These are phyloP conservation scores for Tupaia tana DNA, from an alignment of 2,113 vertebrate species.

Conservation along the genomic window DNA sequence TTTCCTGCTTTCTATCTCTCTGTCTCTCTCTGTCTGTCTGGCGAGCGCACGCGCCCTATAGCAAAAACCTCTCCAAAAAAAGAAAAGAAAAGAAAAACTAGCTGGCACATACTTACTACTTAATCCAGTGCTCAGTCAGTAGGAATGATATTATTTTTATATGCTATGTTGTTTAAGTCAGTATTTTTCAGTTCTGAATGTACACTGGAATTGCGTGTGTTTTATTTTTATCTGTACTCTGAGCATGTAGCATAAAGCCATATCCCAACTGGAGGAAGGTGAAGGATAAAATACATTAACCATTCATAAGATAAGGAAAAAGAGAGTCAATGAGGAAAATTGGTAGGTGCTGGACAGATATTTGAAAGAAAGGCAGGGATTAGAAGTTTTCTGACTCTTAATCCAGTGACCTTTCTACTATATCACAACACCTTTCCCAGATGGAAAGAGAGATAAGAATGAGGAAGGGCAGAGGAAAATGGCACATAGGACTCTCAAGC, in stretches of 20 bases:
- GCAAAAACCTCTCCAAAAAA: too few species aligned
- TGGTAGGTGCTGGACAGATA: background rate
- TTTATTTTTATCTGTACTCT: background rate
- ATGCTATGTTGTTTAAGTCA: background rate
- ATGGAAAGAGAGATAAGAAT: background rate
- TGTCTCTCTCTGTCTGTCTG: too few species aligned
- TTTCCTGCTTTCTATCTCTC: too few species aligned
- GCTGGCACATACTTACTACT: background rate
- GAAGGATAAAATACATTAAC: background rate
- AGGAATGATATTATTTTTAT: background rate
- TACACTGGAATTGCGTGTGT: background rate
- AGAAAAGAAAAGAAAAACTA: background rate
- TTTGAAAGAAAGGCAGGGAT: background rate
- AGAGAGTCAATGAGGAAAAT: background rate
- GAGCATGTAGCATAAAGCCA: background rate
- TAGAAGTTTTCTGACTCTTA: background rate
- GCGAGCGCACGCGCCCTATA: too few species aligned
- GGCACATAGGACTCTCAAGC: background rate
- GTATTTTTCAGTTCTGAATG: background rate
- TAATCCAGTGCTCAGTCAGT: background rate
- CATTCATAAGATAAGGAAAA: background rate
- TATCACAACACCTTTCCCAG: background rate
- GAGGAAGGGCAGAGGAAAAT: background rate
- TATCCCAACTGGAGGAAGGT: background rate
- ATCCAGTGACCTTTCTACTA: background rate